Base-by-base conservation (phyloP, 37 sponge, comb jelly and placozoan genomes). In the Eunapius fragilis region DNA sequence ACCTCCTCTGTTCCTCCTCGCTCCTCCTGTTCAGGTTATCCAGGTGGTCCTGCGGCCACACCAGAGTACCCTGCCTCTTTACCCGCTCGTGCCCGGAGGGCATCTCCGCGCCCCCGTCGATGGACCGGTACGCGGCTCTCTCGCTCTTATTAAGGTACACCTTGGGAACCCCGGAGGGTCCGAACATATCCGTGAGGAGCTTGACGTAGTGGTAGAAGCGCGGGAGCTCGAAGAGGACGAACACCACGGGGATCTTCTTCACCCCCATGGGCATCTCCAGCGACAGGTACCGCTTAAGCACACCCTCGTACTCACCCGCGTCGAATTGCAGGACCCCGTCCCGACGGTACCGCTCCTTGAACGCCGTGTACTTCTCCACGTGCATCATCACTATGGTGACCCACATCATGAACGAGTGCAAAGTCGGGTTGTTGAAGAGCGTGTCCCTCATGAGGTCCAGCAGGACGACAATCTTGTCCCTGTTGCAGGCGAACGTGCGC, bases 191-290 rank as follows among this genome's bases (percentile, higher is more conserved):
- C 31, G 71, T 86, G 31, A 90, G 33, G 37, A 94, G 88, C 2
- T 90, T 88, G 24, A 71, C 77, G 41, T 90, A 94, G 69, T 90
- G 81, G 58, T 78, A 91, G 70, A 83, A 91, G 10, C 92, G 88
- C 5, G 94, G 94, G 38, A 94, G 37, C 70, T 94, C 94, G 45
- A 87, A 90, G 25, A 94, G 69, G 28, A 94, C 58, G 38, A 94
- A 88, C 2, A 90, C 81, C 7, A 94, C 82, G 0, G 90, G 94
- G 24, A 94, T 88, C 45, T 90, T 91, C 75, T 85, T 87, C 27
- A 94, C 72, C 30, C 84, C 89, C 68, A 84, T 58, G 19, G 92
- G 88, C 25, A 88, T 75, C 67, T 94, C 58, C 19, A 85, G 80
- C 3, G 83, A 41, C 14, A 90, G 75, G 74, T 87, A 94, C 24